Percentiles rank a stretch among this genome's conserved stretches.
Evolutionary conservation across 2,797 vertebrate genomes (phyloP).

Genomic region (Choloepus didactylus): DNA sequence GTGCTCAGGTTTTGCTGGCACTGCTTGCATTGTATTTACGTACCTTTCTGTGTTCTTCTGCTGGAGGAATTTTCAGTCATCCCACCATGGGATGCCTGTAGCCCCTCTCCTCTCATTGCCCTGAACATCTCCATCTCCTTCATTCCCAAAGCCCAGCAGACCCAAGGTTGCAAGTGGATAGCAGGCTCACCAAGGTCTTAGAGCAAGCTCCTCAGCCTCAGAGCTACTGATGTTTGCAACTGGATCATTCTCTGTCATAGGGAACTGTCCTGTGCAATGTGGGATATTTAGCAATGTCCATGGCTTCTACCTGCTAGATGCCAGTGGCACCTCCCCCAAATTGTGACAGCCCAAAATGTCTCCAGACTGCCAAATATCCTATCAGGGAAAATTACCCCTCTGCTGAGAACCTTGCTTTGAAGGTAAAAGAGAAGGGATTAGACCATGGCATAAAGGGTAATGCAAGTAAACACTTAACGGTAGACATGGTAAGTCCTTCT

Average conservation of each 20-base stretch:
- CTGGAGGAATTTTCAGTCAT: neutral
- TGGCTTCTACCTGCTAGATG: neutral
- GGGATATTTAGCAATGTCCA: neutral
- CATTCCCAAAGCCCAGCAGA: neutral
- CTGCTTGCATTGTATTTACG: neutral
- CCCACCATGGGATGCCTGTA: no score
- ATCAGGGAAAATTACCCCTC: neutral
- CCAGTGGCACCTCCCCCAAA: no score
- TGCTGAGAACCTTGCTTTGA: neutral
- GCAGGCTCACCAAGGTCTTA: neutral
- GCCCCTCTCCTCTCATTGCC: accelerated
- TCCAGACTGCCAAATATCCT: neutral
- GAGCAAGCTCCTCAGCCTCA: neutral
- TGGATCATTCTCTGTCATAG: neutral
- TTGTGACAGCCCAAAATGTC: neutral
- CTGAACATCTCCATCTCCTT: neutral
- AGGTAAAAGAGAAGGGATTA: neutral
- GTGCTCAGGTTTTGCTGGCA: no score
- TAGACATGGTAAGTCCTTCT: neutral
- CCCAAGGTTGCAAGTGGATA: neutral
- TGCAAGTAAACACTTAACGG: neutral
- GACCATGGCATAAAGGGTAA: neutral
- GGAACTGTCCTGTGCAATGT: neutral
- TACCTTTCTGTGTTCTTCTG: neutral
- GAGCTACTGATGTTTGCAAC: neutral